Base-by-base conservation (phyloP, 2,888 invertebrate genomes). In the Zootermopsis nevadensis region DNA sequence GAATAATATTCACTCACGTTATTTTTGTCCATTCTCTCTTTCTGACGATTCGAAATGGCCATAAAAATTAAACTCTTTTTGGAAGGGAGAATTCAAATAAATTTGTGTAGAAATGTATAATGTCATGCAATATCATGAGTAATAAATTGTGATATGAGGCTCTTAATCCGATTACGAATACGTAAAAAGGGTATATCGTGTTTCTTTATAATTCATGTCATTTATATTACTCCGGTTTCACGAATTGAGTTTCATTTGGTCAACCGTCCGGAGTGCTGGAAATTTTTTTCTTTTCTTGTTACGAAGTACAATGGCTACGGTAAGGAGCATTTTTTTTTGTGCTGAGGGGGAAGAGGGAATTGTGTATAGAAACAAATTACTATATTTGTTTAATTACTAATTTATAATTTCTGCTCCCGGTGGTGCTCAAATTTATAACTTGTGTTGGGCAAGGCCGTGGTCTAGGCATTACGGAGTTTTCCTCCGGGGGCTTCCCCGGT, bases 41-140 rank as follows among this genome's bases (percentile, higher is more conserved):
- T 33, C 60, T 30, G 53, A 77, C 31, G 30, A 66, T 66, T 79
- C 55, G 38, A 66, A 79, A 33, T 79, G 79, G n/a, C 79, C 79
- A n/a, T n/a, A 60, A 33, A 79, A n/a, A 66, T 79, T 66, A 79
- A 79, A n/a, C 66, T 35, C 60, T 66, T 66, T 35, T 35, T 12
- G 12, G 35, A 35, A 38, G 31, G 79, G 66, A 66, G 22, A 35
- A 60, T 60, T 79, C 27, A 79, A 35, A 66, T 55, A 66, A 79
- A 66, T 79, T 60, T 79, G 55, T 53, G 53, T 15, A 38, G 79
- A 79, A 79, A 33, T 79, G 15, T 60, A 60, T 77, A 42, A 38
- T 74, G 74, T 24, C 74, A 30, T 42, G n/a, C 74, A 38, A n/a
- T 42, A 38, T 38, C 74, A 30, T 42, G 42, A 74, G 22, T 42